Conservation (phyloP, 2,113 vertebrate species). For the Seriola quinqueradiata region DNA sequence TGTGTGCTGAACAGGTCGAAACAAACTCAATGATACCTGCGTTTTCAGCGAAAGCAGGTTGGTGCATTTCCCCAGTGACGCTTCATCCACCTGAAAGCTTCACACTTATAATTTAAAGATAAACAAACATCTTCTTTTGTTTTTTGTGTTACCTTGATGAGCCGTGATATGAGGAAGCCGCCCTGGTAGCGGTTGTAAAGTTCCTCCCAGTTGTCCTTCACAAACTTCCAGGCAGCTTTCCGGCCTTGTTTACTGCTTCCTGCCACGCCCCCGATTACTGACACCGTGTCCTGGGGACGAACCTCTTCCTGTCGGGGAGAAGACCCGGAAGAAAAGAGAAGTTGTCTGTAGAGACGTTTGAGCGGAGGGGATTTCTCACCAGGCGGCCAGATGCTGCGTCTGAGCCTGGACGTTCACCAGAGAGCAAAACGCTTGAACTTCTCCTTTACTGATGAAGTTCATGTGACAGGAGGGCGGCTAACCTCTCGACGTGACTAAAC, state of each 20-base stretch:
- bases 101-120: too few species aligned
- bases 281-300: conserved; percentile 98
- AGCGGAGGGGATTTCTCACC: neutral
- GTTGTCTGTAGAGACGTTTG: neutral
- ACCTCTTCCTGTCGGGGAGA: conserved; percentile 91
- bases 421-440: too few species aligned
- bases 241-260: conserved; percentile 96
- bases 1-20: neutral
- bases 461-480: too few species aligned
- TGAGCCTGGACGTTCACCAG: too few species aligned
- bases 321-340: neutral
- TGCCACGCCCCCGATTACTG: conserved; percentile 96
- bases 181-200: conserved; percentile 98
- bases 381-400: too few species aligned
- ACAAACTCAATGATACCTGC: neutral
- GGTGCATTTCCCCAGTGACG: neutral
- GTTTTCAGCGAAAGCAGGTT: neutral
- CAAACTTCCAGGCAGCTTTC: conserved; percentile 97
- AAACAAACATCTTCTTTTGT: too few species aligned
- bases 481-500: too few species aligned
- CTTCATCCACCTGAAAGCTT: too few species aligned
- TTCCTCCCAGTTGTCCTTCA: conserved; percentile 98
- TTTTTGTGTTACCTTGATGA: conserved; percentile 91
- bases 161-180: conserved; percentile 98
- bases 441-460: too few species aligned